Evolutionary conservation across 2,113 vertebrate species (phyloP).

Genomic region (Aegotheles bennettii): DNA sequence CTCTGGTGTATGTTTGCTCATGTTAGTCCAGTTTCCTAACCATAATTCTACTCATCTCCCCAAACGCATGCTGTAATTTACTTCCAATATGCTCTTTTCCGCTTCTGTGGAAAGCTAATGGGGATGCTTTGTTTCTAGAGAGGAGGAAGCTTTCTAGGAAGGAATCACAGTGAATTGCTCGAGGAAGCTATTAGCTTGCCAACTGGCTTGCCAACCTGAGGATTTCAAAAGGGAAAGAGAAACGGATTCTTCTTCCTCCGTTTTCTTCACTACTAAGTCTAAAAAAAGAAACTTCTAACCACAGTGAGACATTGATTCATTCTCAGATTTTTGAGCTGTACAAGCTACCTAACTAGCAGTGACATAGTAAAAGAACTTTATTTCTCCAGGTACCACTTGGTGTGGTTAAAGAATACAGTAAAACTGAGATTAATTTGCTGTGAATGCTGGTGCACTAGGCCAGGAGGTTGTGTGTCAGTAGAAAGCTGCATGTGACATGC

Average conservation of each 20-base stretch:
- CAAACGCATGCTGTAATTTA: background rate
- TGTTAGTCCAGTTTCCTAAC: background rate
- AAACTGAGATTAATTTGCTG: constrained; percentile 20
- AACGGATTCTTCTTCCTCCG: background rate
- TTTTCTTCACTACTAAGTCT: background rate
- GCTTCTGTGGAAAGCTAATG: background rate
- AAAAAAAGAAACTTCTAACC: background rate
- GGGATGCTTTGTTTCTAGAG: background rate
- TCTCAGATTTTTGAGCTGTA: background rate
- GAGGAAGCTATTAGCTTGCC: background rate
- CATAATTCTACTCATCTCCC: background rate
- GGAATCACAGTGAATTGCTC: background rate
- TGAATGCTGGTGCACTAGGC: constrained; percentile 11
- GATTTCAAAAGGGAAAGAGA: background rate
- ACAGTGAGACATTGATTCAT: background rate
- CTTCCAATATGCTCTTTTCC: background rate
- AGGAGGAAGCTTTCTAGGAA: background rate
- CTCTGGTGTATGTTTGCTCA: background rate
- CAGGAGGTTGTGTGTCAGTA: background rate
- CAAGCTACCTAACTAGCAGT: background rate
- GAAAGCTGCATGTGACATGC: background rate
- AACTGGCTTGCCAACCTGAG: background rate
- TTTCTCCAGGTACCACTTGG: background rate
- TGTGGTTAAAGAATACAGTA: background rate
- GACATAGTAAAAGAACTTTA: background rate